Evolutionary conservation across 2,888 invertebrate genomes (phyloP).

Genomic region (Stenurella melanura): DNA sequence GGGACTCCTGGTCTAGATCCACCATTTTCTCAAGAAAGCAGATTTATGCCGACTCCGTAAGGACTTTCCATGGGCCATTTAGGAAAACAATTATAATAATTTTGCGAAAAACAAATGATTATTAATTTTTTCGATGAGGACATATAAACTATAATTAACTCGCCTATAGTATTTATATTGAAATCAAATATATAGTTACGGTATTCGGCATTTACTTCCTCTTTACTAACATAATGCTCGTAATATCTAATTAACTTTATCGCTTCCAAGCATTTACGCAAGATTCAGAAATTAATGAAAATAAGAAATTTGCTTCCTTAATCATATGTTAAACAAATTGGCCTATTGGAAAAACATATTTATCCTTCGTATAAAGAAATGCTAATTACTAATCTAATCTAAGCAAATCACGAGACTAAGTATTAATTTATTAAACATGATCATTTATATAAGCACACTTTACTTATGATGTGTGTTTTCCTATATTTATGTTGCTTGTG

Average conservation of each 20-base stretch:
- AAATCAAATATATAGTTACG: too few relatives aligned
- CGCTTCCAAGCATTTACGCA: not conserved
- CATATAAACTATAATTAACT: too few relatives aligned
- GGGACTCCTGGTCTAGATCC: too few relatives aligned
- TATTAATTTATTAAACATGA: not conserved
- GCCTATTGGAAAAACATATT: not conserved
- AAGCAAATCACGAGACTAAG: not conserved
- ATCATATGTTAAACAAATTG: not conserved
- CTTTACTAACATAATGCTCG: too few relatives aligned
- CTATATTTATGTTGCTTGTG: conserved; percentile 8
- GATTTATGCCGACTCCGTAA: too few relatives aligned
- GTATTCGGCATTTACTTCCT: too few relatives aligned
- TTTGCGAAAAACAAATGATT: too few relatives aligned
- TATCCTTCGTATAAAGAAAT: not conserved
- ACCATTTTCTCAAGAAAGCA: too few relatives aligned
- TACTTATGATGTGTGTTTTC: not conserved
- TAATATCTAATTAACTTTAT: not conserved
- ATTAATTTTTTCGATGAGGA: too few relatives aligned
- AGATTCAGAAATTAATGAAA: not conserved
- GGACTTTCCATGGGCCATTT: too few relatives aligned
- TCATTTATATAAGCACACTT: not conserved
- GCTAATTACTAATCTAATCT: not conserved
- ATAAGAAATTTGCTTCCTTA: not conserved
- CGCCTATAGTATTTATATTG: too few relatives aligned
- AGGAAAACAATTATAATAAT: too few relatives aligned